A percentile compares a stretch with the other conserved stretches of the same genome.
Conservation (phyloP, 2,113 vertebrate species). For the Lagopus leucura region DNA sequence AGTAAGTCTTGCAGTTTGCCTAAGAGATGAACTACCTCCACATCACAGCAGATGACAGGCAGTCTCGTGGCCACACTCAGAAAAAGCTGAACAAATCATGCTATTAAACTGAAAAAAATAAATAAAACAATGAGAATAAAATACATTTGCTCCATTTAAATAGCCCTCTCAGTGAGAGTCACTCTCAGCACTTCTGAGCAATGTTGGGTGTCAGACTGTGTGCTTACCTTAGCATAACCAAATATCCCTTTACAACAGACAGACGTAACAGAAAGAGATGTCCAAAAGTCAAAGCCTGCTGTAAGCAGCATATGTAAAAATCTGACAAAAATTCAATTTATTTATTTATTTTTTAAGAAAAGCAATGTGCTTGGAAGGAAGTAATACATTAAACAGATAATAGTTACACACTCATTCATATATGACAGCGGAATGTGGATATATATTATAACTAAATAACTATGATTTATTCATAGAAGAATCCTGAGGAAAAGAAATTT, state of each 20-base stretch:
- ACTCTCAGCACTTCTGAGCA: background rate
- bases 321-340: background rate
- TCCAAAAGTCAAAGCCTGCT: background rate
- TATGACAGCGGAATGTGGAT: no score
- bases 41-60: background rate
- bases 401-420: background rate
- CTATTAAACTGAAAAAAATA: background rate
- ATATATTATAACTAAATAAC: background rate
- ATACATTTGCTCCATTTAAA: background rate
- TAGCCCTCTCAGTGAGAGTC: accelerated
- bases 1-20: background rate
- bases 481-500: background rate
- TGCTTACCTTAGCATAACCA: accelerated
- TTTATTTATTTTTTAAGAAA: background rate
- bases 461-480: background rate
- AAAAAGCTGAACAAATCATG: background rate
- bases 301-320: background rate
- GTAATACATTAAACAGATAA: background rate
- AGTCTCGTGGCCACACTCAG: background rate
- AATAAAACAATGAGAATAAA: background rate
- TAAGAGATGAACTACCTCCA: background rate
- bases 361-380: background rate
- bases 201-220: background rate
- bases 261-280: background rate
- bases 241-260: background rate